Conservation (phyloP, 2,113 vertebrate genomes). For the Lipotes vexillifer region DNA sequence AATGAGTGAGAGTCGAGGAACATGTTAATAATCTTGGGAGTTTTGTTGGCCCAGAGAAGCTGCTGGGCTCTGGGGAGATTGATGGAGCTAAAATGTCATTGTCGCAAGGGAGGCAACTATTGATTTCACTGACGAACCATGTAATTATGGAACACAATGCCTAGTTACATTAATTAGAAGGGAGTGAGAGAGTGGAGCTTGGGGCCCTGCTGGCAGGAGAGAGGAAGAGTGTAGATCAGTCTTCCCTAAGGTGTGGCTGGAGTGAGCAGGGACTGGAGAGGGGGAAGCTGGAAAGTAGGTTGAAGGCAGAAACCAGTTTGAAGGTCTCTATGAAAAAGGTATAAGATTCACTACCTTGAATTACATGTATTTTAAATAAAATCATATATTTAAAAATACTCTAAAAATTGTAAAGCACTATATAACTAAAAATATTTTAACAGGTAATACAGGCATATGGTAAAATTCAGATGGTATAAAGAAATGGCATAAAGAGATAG, state of each 20-base stretch:
- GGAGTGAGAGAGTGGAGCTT: neutral
- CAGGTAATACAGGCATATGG: neutral
- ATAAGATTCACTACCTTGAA: neutral
- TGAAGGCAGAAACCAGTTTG: neutral
- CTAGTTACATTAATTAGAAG: conserved; percentile 53
- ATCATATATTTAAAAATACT: neutral
- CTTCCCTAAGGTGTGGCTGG: conserved; percentile 4
- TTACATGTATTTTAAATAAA: neutral
- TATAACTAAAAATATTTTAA: neutral
- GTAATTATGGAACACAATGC: conserved; percentile 48
- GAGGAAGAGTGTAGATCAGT: neutral
- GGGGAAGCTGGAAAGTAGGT: neutral
- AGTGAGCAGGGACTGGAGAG: neutral
- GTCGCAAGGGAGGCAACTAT: conserved; percentile 50
- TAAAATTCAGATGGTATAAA: neutral
- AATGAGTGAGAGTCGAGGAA: conserved; percentile 30
- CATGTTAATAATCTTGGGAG: conserved; percentile 9
- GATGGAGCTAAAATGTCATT: conserved; percentile 51
- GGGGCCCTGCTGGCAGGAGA: conserved; percentile 2
- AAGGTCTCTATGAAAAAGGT: neutral
- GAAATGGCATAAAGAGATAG: neutral
- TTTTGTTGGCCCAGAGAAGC: neutral
- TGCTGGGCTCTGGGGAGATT: conserved; percentile 35
- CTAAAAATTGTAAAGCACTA: neutral
- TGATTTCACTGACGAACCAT: conserved; percentile 25